Conservation (phyloP, 2,797 vertebrate species). For the Geotrypetes seraphini region DNA sequence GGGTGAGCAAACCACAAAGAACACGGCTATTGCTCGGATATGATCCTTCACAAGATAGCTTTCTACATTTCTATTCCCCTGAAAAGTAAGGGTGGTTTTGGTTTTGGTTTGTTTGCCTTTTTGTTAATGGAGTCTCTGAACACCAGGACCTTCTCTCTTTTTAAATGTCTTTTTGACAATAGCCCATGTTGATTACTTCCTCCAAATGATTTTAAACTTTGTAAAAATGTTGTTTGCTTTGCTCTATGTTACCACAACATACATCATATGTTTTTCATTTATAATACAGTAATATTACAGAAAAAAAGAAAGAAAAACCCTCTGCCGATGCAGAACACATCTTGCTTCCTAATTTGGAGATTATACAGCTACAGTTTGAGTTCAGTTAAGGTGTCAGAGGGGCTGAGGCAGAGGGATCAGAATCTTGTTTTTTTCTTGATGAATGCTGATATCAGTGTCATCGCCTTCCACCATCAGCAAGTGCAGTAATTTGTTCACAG, state of each 20-base stretch:
- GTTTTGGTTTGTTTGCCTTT: no score
- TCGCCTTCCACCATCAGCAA: conserved; percentile 13
- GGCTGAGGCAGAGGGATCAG: background rate
- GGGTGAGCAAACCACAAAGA: no score
- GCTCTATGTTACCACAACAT: conserved; percentile 11
- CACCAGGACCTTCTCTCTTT: no score
- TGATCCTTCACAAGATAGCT: no score
- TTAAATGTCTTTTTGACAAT: no score
- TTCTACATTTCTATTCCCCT: no score
- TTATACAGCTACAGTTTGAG: conserved; percentile 9
- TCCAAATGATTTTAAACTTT: no score
- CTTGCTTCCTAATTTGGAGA: conserved; percentile 47
- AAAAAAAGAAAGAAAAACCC: conserved; percentile 10
- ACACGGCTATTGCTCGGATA: no score
- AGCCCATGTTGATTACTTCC: no score
- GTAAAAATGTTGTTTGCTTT: conserved; percentile 8
- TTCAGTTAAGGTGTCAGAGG: conserved; percentile 6
- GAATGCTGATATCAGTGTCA: conserved; percentile 5
- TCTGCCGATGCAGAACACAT: conserved; percentile 6
- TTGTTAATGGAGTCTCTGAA: no score
- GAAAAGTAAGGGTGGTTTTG: no score
- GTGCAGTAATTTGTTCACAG: conserved; percentile 27
- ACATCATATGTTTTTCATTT: conserved; percentile 23
- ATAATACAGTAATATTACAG: conserved; percentile 24
- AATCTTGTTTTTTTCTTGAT: no score